Percentiles rank a stretch among this genome's conserved stretches.
Conservation (phyloP, 2,888 invertebrate genomes). For the Parascotia fuliginaria region DNA sequence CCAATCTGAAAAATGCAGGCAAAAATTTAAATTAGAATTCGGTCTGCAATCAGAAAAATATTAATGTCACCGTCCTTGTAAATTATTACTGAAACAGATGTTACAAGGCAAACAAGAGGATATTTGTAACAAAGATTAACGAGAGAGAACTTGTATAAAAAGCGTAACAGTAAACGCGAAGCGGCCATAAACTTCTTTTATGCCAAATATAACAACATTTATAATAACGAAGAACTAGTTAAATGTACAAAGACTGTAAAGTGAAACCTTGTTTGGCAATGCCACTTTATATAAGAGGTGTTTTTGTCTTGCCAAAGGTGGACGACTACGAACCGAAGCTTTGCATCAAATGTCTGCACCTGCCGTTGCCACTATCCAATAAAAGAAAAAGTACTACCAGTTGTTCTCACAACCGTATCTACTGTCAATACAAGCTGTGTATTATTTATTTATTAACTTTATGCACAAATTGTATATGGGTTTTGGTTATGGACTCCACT, state of each 20-base stretch:
- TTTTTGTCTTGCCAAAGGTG: conserved; percentile 6
- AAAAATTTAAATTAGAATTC: conserved; percentile 36
- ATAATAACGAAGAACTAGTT: conserved; percentile 37
- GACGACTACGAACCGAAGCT: too few species aligned
- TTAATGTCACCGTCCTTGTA: conserved; percentile 62
- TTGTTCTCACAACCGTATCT: too few species aligned
- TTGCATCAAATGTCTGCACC: too few species aligned
- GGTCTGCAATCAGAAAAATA: conserved; percentile 53
- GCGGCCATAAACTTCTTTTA: conserved; percentile 49
- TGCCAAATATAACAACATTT: conserved; percentile 44
- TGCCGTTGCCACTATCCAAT: too few species aligned
- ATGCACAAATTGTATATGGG: too few species aligned
- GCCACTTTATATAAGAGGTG: conserved; percentile 32
- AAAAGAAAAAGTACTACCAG: too few species aligned
- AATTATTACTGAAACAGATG: conserved; percentile 74
- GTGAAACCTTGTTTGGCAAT: conserved; percentile 25
- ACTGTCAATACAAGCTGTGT: too few species aligned
- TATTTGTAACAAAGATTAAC: conserved; percentile 71
- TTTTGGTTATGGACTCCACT: too few species aligned
- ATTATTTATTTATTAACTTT: too few species aligned
- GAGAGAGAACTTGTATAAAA: conserved; percentile 55
- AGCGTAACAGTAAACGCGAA: conserved; percentile 52
- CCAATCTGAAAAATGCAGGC: background rate
- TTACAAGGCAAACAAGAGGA: conserved; percentile 63
- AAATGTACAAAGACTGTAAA: conserved; percentile 36